phyloP scores from a whole-genome alignment of 2,888 invertebrate species.

The Ochlodes sylvanus region DNA sequence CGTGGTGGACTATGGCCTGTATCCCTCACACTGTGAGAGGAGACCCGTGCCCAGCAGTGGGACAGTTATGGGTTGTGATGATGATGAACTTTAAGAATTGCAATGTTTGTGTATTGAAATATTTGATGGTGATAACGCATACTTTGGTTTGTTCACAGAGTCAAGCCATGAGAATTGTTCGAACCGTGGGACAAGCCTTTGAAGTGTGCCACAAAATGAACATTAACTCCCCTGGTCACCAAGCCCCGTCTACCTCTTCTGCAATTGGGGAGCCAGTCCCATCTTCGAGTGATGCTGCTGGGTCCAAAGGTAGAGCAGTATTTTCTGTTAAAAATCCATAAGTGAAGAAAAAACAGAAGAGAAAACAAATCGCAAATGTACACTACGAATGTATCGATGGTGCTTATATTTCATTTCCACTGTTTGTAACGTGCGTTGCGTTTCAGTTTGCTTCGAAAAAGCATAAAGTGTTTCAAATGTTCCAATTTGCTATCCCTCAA shows the following conservation, averaged over 20 bases:
- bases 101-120: too few relatives aligned
- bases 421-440: not conserved
- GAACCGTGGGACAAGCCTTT: slow-evolving; percentile 99
- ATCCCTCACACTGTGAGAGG: too few relatives aligned
- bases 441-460: not conserved
- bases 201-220: slow-evolving; percentile 99
- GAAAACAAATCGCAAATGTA: too few relatives aligned
- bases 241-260: slow-evolving; percentile 70
- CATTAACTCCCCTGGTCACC: slow-evolving; percentile 81
- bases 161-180: slow-evolving; percentile 99
- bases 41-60: too few relatives aligned
- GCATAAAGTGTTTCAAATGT: not conserved
- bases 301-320: slow-evolving; percentile 63
- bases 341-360: too few relatives aligned
- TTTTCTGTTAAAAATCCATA: too few relatives aligned
- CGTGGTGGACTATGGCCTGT: too few relatives aligned
- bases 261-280: slow-evolving; percentile 61
- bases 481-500: not conserved
- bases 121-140: too few relatives aligned
- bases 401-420: not conserved
- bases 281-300: slow-evolving; percentile 59
- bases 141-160: slow-evolving; percentile 86
- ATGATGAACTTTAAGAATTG: too few relatives aligned
- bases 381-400: too few relatives aligned
- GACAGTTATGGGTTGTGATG: too few relatives aligned